phyloP scores from a whole-genome alignment of 2,888 invertebrate genomes.

The Taphrorychus bicolor region DNA sequence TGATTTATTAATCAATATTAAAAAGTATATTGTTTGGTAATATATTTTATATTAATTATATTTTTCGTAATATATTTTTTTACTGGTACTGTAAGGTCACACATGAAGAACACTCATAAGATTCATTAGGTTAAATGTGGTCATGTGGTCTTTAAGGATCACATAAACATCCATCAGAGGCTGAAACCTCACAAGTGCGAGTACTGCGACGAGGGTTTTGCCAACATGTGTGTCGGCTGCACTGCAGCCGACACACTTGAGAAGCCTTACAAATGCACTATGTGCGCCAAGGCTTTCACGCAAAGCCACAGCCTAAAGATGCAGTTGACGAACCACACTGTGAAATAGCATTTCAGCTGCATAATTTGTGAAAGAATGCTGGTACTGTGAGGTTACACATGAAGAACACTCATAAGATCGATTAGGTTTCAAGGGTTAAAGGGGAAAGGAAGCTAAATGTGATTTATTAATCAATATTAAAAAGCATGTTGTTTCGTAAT shows the following conservation, averaged over 20 bases:
- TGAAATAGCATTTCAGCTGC: conserved; percentile 60
- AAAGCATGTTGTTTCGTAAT: too few relatives aligned
- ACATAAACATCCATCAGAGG: conserved; percentile 53
- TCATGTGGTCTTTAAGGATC: conserved; percentile 50
- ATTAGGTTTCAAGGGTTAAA: neutral
- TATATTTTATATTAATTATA: too few relatives aligned
- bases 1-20: too few relatives aligned
- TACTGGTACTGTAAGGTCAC: too few relatives aligned
- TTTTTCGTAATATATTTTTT: too few relatives aligned
- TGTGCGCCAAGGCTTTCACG: conserved; percentile 51
- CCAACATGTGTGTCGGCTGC: conserved; percentile 61
- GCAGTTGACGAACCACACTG: conserved; percentile 58
- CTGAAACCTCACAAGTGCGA: conserved; percentile 61
- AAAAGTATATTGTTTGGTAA: too few relatives aligned
- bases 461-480: too few relatives aligned
- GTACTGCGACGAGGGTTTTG: conserved; percentile 65
- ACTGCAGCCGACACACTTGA: conserved; percentile 62
- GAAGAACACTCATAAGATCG: conserved; percentile 40
- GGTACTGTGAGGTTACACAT: conserved; percentile 49
- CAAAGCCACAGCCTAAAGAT: conserved; percentile 45
- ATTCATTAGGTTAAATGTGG: too few relatives aligned
- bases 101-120: too few relatives aligned
- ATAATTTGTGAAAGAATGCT: conserved; percentile 49
- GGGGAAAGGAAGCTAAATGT: too few relatives aligned
- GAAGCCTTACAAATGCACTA: conserved; percentile 63